A percentile compares a stretch with the other conserved stretches of the same genome.
Conservation (phyloP, 1,140 invertebrate genomes). For the Brachionus manjavacas region DNA sequence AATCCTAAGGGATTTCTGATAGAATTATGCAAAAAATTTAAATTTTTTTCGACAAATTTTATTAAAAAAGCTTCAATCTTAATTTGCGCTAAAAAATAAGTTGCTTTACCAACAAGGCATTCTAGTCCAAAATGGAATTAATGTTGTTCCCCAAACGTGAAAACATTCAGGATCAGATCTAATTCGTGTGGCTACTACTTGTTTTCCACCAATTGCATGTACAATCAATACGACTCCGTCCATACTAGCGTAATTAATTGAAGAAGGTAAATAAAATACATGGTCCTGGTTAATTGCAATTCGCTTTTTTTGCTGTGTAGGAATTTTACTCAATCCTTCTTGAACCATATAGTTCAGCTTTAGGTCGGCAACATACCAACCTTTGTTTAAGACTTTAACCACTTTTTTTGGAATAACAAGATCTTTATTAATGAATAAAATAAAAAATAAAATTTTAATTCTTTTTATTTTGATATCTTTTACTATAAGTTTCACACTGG, state of each 20-base stretch:
- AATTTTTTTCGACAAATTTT: background rate
- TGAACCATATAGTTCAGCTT: conserved; percentile 22
- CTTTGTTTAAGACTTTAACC: conserved; percentile 39
- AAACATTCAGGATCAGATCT: conserved; percentile 4
- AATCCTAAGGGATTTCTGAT: background rate
- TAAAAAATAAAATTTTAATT: background rate
- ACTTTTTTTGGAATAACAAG: background rate
- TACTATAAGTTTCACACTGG: conserved; percentile 39
- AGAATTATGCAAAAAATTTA: background rate
- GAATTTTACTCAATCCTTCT: background rate
- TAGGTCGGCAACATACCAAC: conserved; percentile 28
- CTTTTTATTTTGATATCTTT: background rate
- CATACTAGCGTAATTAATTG: background rate
- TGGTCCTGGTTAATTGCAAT: background rate
- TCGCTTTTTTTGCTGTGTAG: background rate
- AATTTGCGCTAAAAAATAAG: background rate
- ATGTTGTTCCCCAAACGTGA: conserved; percentile 38
- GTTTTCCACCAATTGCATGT: background rate
- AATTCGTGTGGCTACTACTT: background rate
- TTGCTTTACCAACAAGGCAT: conserved; percentile 21
- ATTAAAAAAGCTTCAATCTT: conserved; percentile 3
- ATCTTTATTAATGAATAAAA: background rate
- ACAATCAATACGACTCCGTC: background rate
- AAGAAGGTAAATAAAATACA: conserved; percentile 10
- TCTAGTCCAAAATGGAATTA: conserved; percentile 24